Evolutionary conservation across 2,797 vertebrate species (phyloP).

Genomic region (Moxostoma hubbsi): DNA sequence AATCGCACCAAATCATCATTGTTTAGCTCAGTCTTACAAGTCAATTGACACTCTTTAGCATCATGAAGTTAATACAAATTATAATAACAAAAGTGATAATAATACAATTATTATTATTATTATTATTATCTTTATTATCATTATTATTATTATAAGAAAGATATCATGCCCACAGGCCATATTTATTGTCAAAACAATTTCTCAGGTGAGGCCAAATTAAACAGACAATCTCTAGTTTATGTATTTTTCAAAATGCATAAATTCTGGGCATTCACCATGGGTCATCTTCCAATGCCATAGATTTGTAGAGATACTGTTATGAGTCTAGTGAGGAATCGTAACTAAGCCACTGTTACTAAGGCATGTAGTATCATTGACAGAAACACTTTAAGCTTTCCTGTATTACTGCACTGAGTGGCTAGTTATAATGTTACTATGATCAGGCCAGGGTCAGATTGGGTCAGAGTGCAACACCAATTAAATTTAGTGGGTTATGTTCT

Average conservation of each 20-base stretch:
- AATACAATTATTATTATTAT: too few species aligned
- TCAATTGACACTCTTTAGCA: constrained; percentile 11
- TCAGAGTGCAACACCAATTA: constrained; percentile 11
- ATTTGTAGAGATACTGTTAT: background rate
- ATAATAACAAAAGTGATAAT: background rate
- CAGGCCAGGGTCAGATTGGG: constrained; percentile 22
- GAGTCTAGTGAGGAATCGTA: background rate
- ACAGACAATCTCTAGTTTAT: constrained; percentile 1
- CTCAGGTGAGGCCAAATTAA: constrained; percentile 33
- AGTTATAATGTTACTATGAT: constrained; percentile 5
- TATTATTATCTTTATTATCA: background rate
- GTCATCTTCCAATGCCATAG: background rate
- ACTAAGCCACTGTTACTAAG: background rate
- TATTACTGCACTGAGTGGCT: constrained; percentile 12
- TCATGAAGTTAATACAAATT: background rate
- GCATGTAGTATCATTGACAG: constrained; percentile 1
- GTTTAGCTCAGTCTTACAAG: constrained; percentile 23
- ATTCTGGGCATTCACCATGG: background rate
- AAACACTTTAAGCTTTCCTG: background rate
- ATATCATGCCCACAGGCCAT: constrained; percentile 1
- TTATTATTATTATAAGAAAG: constrained; percentile 4
- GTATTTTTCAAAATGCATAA: background rate
- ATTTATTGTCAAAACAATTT: background rate
- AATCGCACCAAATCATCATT: constrained; percentile 59
- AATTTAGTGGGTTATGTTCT: background rate